Evolutionary conservation across 2,113 vertebrate genomes (phyloP).

Genomic region (Romanogobio albipinnatus): DNA sequence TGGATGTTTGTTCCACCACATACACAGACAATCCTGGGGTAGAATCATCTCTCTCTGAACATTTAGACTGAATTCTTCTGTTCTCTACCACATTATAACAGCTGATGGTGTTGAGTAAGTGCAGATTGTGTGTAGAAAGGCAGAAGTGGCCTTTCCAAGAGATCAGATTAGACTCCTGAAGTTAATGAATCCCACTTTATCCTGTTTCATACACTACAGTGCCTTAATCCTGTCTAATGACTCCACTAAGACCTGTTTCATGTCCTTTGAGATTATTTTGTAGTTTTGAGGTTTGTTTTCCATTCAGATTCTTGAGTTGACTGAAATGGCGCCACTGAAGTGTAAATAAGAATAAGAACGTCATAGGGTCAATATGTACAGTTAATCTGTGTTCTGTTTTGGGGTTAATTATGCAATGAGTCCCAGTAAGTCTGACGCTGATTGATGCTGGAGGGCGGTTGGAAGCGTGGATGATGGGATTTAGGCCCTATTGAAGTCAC

Average conservation of each 20-base stretch:
- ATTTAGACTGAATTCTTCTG: background rate
- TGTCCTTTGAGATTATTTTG: background rate
- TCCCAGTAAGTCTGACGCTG: slow-evolving; percentile 30
- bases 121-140: background rate
- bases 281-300: slow-evolving; percentile 19
- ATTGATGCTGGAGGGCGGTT: slow-evolving; percentile 76
- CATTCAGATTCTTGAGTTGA: background rate
- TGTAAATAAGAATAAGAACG: background rate
- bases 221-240: slow-evolving; percentile 55
- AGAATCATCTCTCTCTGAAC: background rate
- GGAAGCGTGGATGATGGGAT: slow-evolving; percentile 89
- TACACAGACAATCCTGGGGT: background rate
- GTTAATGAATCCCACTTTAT: slow-evolving; percentile 58
- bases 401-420: slow-evolving; percentile 42
- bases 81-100: background rate
- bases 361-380: background rate
- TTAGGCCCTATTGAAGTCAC: slow-evolving; percentile 85
- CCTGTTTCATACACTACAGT: slow-evolving; percentile 47
- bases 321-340: slow-evolving; percentile 5
- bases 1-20: background rate
- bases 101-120: background rate
- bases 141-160: slow-evolving; percentile 36
- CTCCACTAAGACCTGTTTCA: slow-evolving; percentile 26
- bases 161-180: slow-evolving; percentile 54
- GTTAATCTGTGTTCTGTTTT: slow-evolving; percentile 31